Evolutionary conservation across 2,888 invertebrate species (phyloP), one percentile per base, ranked within the genome.

Genomic region (Drosophila greeni): DNA sequence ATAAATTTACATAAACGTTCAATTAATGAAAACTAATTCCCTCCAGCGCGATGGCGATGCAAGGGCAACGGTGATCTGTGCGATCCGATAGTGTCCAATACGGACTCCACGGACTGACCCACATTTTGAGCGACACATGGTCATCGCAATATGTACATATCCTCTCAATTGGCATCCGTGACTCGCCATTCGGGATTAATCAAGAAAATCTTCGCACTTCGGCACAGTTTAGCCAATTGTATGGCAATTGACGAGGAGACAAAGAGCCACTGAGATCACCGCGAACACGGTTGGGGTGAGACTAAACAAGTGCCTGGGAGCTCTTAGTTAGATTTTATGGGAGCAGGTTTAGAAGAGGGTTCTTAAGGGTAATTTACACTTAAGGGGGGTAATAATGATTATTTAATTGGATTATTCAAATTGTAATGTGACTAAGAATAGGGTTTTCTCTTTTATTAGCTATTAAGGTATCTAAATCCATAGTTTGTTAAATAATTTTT

Each of bases 1-100:
- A 81, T 75, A 67, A 83, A 83, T 83, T 80, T 81, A 71, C 82
- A 78, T 78, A 69, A 59, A 60, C 59, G 53, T 64, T 49, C 39
- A 39, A 58, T 37, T 69, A 70, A 83, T 81, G 61, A 69, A 76
- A 66, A 60, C 24, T 58, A 78, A 78, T 81, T 42, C 33, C 40
- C 26, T n/a, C 23, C 54, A 43, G 24, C 45, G 26, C 24, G 34
- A 47, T 42, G 40, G 57, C 52, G 37, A 14, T 43, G 54, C 62
- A 69, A 73, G 54, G 65, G 66, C 54, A 47, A 43, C 31, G 48
- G 48, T 39, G 62, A 80, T 72, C 81, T 72, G 64, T 70, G 56
- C 39, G 57, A 75, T 43, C 49, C 16, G 39, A 66, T 57, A 62
- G 61, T 62, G 49, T 37, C 31, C 47, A 52, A 52, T 70, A 56